phyloP scores from a whole-genome alignment of 2,888 invertebrate genomes.

The Cybosia mesomella region DNA sequence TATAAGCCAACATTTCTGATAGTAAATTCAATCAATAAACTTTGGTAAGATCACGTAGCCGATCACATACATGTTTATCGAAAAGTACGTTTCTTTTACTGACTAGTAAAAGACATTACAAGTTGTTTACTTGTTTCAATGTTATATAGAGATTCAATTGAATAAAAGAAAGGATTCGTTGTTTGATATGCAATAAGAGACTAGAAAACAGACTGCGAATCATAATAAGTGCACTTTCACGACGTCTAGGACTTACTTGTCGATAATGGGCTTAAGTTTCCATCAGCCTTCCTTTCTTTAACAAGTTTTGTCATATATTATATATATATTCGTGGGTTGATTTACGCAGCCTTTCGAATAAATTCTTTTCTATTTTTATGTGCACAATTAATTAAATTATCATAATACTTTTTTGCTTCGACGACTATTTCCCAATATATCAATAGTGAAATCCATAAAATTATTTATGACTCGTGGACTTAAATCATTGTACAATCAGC shows the following conservation, averaged over 20 bases:
- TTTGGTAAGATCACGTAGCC: conserved; percentile 2
- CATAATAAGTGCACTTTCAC: conserved; percentile 10
- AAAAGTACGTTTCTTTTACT: not conserved
- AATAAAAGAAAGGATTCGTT: conserved; percentile 2
- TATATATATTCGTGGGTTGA: too few relatives aligned
- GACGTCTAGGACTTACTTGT: not conserved
- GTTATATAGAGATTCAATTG: conserved; percentile 1
- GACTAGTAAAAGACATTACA: not conserved
- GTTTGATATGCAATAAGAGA: conserved; percentile 12
- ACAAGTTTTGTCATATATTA: not conserved
- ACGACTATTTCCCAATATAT: not conserved
- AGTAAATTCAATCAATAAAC: conserved; percentile 4
- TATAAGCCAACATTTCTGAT: conserved; percentile 4
- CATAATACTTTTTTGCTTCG: not conserved
- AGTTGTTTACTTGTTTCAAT: not conserved
- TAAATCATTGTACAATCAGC: not conserved
- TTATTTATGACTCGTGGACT: not conserved
- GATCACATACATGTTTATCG: not conserved
- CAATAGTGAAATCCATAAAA: not conserved
- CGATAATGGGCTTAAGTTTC: not conserved
- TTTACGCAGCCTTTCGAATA: too few relatives aligned
- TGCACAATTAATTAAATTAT: too few relatives aligned
- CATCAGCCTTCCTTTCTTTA: not conserved
- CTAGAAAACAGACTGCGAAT: conserved; percentile 8
- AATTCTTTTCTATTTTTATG: not conserved